A percentile compares a stretch with the other conserved stretches of the same genome.
Evolutionary conservation across 2,888 invertebrate species (phyloP).

Genomic region (Andrena camellia): DNA sequence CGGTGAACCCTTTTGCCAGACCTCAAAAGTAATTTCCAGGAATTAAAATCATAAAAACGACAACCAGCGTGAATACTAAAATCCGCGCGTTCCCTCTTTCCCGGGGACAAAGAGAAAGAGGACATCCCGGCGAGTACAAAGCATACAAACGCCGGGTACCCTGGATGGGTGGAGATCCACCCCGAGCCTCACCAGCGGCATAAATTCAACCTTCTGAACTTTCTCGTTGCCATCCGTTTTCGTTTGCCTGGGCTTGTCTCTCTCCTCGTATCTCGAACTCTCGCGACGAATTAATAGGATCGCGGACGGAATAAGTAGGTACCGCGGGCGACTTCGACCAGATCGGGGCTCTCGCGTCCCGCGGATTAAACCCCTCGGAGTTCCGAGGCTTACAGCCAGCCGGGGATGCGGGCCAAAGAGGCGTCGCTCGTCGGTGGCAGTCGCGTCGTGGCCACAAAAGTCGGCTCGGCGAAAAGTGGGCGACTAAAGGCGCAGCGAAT

Average conservation of each 20-base stretch:
- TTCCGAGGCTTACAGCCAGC: constrained; percentile 13
- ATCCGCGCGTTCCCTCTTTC: constrained; percentile 50
- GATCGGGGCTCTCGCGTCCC: constrained; percentile 23
- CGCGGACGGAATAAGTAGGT: constrained; percentile 68
- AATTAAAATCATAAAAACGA: constrained; percentile 78
- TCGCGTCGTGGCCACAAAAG: neutral
- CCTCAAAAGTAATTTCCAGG: constrained; percentile 68
- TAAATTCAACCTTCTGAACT: constrained; percentile 75
- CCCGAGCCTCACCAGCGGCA: constrained; percentile 62
- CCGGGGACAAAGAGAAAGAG: constrained; percentile 48
- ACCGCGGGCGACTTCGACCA: constrained; percentile 28
- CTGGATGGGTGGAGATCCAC: constrained; percentile 66
- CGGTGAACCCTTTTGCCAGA: constrained; percentile 39
- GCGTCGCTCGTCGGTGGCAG: neutral
- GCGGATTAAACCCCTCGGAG: constrained; percentile 33
- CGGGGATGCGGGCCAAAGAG: constrained; percentile 30
- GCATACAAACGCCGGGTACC: constrained; percentile 43
- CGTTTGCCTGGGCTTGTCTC: neutral
- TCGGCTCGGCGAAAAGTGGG: constrained; percentile 2
- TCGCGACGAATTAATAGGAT: constrained; percentile 75
- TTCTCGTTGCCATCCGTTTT: constrained; percentile 16
- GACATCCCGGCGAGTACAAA: constrained; percentile 31
- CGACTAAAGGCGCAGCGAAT: constrained; percentile 7
- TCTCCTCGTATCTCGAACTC: constrained; percentile 60
- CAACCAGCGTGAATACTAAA: constrained; percentile 70